phyloP scores from a whole-genome alignment of 2,797 vertebrate genomes.

The Babyrousa celebensis region DNA sequence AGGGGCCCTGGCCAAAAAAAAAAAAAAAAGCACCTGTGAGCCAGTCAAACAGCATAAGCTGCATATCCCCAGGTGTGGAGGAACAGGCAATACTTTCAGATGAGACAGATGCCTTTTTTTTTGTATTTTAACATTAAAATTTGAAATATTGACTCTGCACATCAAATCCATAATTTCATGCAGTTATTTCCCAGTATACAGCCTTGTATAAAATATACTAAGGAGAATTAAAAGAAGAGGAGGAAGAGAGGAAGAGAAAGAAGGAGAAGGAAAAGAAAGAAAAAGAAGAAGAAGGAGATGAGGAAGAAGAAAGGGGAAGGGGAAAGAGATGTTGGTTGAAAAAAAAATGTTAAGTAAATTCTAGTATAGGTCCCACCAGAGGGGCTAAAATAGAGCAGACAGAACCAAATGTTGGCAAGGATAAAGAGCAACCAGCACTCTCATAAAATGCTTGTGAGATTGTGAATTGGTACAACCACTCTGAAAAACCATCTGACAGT shows the following conservation, averaged over 20 bases:
- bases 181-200: not conserved
- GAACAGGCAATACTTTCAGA: accelerated
- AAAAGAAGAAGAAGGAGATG: not conserved
- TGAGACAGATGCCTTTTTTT: not conserved
- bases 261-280: not conserved
- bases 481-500: not conserved
- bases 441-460: not conserved
- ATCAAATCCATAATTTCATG: not conserved
- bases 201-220: not conserved
- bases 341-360: not conserved
- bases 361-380: not conserved
- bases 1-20: not conserved
- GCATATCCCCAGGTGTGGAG: not conserved
- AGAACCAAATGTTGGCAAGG: not conserved
- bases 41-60: not conserved
- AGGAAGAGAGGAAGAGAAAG: not conserved
- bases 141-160: not conserved
- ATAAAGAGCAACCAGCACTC: not conserved
- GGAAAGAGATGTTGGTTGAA: not conserved
- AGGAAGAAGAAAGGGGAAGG: not conserved
- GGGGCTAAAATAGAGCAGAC: not conserved
- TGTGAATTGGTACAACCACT: not conserved
- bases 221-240: not conserved
- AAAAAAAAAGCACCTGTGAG: not conserved
- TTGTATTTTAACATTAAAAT: not conserved